A percentile compares a stretch with the other conserved stretches of the same genome.
phyloP scores from a whole-genome alignment of 2,888 invertebrate genomes.

The Smittia sp. region DNA sequence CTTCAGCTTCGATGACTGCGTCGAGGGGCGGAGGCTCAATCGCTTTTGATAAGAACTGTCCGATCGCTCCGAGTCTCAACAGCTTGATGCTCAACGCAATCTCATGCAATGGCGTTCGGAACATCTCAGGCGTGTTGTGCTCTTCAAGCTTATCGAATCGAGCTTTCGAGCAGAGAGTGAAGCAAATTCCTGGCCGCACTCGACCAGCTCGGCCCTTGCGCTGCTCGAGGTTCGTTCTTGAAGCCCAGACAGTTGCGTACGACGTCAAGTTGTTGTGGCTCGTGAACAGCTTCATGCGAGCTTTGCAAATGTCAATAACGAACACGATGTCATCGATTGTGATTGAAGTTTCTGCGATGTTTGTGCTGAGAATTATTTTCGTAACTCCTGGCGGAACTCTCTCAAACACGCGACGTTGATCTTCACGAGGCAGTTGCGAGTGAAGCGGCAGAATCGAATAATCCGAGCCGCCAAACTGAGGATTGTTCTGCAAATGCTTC shows the following conservation, averaged over 20 bases:
- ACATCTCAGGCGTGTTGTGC: conserved; percentile 95
- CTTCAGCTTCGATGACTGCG: conserved; percentile 97
- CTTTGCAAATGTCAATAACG: conserved; percentile 96
- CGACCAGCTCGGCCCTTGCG: conserved; percentile 90
- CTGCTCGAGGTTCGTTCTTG: conserved; percentile 91
- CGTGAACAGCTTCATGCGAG: conserved; percentile 96
- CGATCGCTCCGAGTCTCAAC: conserved; percentile 84
- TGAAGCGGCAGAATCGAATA: conserved; percentile 91
- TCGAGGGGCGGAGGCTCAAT: conserved; percentile 96
- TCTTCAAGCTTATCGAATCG: conserved; percentile 74
- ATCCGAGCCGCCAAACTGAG: conserved; percentile 64
- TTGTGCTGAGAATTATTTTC: conserved; percentile 95
- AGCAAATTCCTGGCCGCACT: conserved; percentile 89
- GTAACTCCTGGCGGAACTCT: conserved; percentile 78
- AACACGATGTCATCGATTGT: conserved; percentile 98
- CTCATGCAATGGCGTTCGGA: conserved; percentile 94
- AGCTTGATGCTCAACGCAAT: conserved; percentile 85
- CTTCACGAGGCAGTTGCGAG: conserved; percentile 93
- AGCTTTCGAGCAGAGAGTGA: conserved; percentile 82
- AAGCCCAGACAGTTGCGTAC: conserved; percentile 96
- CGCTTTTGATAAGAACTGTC: conserved; percentile 91
- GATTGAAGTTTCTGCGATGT: conserved; percentile 97
- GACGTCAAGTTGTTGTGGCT: conserved; percentile 99
- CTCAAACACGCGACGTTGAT: conserved; percentile 90
- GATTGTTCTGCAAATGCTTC: conserved; percentile 76